A percentile compares a stretch with the other conserved stretches of the same genome.
Conservation (phyloP, 2,797 vertebrate species). For the Loriculus beryllinus region DNA sequence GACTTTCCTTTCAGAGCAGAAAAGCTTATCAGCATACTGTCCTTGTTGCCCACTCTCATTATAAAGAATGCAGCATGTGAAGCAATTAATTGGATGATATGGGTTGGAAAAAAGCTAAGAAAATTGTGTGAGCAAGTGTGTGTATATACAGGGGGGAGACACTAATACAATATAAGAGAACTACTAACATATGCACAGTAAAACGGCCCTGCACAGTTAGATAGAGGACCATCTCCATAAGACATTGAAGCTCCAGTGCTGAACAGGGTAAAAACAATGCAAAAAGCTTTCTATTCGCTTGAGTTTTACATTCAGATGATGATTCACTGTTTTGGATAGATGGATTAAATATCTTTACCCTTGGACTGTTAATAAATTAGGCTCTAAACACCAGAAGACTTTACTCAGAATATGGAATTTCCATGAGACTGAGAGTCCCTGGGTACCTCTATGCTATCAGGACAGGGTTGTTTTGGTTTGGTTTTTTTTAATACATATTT, state of each 20-base stretch:
- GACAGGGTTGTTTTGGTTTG: neutral
- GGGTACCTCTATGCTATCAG: neutral
- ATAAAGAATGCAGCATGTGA: constrained; percentile 38
- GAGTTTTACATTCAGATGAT: constrained; percentile 57
- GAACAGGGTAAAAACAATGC: constrained; percentile 36
- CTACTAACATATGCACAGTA: neutral
- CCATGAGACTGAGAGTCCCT: neutral
- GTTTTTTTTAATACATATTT: neutral
- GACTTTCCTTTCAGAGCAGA: constrained; percentile 49
- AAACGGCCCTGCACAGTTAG: neutral
- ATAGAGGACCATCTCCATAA: neutral
- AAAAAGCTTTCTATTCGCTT: constrained; percentile 14
- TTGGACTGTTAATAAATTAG: constrained; percentile 27
- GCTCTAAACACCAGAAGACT: constrained; percentile 2
- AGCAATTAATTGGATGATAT: constrained; percentile 52
- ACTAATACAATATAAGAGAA: neutral
- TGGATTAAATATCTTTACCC: constrained; percentile 39
- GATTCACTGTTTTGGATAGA: constrained; percentile 37
- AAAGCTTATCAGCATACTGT: constrained; percentile 22
- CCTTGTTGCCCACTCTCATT: constrained; percentile 44
- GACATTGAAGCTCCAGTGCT: neutral
- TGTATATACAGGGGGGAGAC: neutral
- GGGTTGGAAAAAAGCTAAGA: constrained; percentile 47
- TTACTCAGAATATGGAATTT: neutral
- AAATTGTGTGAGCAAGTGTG: neutral